These are phyloP conservation scores for Drosophila anceps DNA, from an alignment of 2,888 invertebrate species.

Conservation along the genomic window DNA sequence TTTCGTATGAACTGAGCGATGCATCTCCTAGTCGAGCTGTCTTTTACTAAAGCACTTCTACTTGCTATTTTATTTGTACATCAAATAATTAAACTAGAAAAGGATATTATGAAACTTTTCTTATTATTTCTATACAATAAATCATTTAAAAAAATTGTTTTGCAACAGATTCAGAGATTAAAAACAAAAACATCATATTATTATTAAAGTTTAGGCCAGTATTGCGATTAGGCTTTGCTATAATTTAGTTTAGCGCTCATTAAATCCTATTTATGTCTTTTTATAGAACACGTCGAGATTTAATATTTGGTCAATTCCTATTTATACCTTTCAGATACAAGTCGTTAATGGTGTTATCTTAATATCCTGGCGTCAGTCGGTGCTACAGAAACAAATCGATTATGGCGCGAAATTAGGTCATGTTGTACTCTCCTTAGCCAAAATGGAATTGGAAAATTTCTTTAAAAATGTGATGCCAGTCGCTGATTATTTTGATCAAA, in stretches of 20 bases:
- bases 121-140: too few relatives aligned
- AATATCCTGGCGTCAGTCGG: constrained; percentile 94
- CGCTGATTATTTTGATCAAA: constrained; percentile 95
- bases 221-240: background rate
- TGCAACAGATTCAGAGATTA: background rate
- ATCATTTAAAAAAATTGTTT: background rate
- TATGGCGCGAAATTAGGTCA: constrained; percentile 95
- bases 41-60: too few relatives aligned
- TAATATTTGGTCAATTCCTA: background rate
- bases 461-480: constrained; percentile 95
- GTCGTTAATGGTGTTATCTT: constrained; percentile 94
- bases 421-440: constrained; percentile 91
- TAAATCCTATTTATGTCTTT: background rate
- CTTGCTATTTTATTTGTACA: background rate
- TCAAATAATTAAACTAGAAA: background rate
- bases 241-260: background rate
- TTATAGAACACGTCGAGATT: background rate
- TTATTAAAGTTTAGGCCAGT: background rate
- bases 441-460: constrained; percentile 95
- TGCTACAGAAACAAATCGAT: constrained; percentile 94
- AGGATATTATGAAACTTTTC: background rate
- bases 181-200: background rate
- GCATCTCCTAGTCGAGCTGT: too few relatives aligned
- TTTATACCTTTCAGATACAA: constrained; percentile 89
- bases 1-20: too few relatives aligned